Conservation (phyloP, 1,140 invertebrate genomes). For the Fopius arisanus region DNA sequence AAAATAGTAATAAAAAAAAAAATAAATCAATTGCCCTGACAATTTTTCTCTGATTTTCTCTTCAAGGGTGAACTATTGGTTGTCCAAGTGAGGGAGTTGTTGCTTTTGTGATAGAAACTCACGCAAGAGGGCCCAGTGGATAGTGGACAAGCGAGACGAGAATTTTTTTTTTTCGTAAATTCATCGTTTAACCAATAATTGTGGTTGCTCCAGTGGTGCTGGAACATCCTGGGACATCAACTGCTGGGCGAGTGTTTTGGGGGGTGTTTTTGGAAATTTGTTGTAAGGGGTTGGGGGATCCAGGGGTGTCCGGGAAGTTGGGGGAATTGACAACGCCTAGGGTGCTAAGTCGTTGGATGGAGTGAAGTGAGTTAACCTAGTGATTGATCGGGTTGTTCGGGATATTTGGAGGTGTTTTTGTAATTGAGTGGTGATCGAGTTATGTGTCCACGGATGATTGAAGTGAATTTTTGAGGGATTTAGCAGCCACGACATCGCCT, state of each 20-base stretch:
- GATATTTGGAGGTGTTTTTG: neutral
- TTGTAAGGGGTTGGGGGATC: too few relatives aligned
- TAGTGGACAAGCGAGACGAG: neutral
- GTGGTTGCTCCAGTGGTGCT: too few relatives aligned
- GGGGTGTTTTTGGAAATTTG: too few relatives aligned
- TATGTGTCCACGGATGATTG: slow-evolving; percentile 18
- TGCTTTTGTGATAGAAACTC: slow-evolving; percentile 8
- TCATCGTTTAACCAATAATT: neutral
- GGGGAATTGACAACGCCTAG: slow-evolving; percentile 18
- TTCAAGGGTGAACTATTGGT: too few relatives aligned
- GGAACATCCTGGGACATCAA: too few relatives aligned
- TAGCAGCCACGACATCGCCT: slow-evolving; percentile 38
- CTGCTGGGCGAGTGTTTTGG: too few relatives aligned
- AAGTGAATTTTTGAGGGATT: slow-evolving; percentile 18
- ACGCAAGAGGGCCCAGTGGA: neutral
- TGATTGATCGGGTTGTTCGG: neutral
- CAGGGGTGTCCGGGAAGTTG: too few relatives aligned
- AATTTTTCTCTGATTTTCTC: too few relatives aligned
- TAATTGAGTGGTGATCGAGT: slow-evolving; percentile 22
- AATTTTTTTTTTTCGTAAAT: neutral
- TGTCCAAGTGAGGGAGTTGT: neutral
- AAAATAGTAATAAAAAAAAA: too few relatives aligned
- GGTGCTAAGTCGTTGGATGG: neutral
- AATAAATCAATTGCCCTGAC: too few relatives aligned
- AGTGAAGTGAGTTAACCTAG: neutral